Conservation (phyloP, 2,113 vertebrate genomes). For the Notarius quadriscutis region DNA sequence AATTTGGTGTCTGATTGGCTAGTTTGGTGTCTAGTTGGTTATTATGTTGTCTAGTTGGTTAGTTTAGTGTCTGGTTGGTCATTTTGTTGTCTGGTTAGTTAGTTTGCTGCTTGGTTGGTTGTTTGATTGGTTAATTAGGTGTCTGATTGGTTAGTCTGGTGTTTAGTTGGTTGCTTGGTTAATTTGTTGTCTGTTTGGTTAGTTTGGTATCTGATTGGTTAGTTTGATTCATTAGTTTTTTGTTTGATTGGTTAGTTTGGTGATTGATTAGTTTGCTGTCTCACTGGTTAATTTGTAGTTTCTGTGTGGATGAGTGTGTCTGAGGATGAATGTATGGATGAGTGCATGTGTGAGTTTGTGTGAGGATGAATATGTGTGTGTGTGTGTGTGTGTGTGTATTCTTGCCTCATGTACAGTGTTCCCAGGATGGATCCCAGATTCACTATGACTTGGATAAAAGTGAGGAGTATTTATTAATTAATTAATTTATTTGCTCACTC, state of each 20-base stretch:
- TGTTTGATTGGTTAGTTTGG: background rate
- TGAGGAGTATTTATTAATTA: background rate
- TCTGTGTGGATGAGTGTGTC: background rate
- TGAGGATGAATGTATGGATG: background rate
- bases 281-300: background rate
- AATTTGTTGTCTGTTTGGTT: too few species aligned
- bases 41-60: background rate
- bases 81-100: background rate
- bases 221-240: background rate
- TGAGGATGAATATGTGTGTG: background rate
- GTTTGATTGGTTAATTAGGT: background rate
- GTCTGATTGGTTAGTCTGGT: background rate
- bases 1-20: background rate
- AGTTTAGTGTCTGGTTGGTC: too few species aligned
- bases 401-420: too few species aligned
- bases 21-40: background rate
- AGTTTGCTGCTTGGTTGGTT: background rate
- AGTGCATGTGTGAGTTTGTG: background rate
- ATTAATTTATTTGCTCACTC: background rate
- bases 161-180: background rate
- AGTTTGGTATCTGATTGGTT: too few species aligned
- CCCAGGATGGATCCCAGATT: background rate
- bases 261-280: background rate
- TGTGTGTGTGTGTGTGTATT: background rate
- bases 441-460: background rate